Conservation (phyloP, 2,797 vertebrate species). For the Novumbra hubbsi region DNA sequence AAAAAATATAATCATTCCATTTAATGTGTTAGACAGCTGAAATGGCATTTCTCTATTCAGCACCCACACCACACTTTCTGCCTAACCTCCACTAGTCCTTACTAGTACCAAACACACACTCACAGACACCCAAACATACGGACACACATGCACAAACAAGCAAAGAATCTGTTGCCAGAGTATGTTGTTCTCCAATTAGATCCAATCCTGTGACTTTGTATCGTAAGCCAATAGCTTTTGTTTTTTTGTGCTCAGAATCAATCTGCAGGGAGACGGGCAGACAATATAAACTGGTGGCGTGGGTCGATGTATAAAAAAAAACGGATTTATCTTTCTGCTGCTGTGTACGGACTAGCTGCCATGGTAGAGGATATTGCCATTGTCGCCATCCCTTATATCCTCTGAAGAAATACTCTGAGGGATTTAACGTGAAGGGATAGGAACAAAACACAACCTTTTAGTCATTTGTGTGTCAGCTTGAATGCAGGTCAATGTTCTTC, state of each 20-base stretch:
- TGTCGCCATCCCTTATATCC: conserved; percentile 25
- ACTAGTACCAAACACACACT: conserved; percentile 33
- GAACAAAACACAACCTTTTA: conserved; percentile 65
- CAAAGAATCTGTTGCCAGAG: conserved; percentile 68
- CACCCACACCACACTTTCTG: conserved; percentile 62
- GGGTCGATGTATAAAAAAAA: neutral
- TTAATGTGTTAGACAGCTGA: conserved; percentile 66
- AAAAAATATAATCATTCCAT: conserved; percentile 38
- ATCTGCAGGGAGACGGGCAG: conserved; percentile 25
- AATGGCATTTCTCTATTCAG: conserved; percentile 70
- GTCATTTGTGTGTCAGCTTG: conserved; percentile 54
- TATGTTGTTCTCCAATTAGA: conserved; percentile 66
- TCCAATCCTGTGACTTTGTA: conserved; percentile 61
- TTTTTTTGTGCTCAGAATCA: conserved; percentile 40
- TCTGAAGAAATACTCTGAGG: conserved; percentile 46
- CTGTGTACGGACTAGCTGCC: conserved; percentile 13
- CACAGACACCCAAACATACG: conserved; percentile 5
- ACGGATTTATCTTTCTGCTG: neutral
- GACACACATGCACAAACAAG: conserved; percentile 51
- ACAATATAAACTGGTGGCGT: neutral
- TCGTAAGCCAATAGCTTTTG: conserved; percentile 41
- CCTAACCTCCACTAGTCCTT: conserved; percentile 65
- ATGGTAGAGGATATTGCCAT: conserved; percentile 33
- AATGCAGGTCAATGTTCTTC: conserved; percentile 48
- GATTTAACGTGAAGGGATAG: conserved; percentile 44